These are phyloP conservation scores for Daboia siamensis DNA, from an alignment of 2,113 vertebrate genomes.

Conservation along the genomic window DNA sequence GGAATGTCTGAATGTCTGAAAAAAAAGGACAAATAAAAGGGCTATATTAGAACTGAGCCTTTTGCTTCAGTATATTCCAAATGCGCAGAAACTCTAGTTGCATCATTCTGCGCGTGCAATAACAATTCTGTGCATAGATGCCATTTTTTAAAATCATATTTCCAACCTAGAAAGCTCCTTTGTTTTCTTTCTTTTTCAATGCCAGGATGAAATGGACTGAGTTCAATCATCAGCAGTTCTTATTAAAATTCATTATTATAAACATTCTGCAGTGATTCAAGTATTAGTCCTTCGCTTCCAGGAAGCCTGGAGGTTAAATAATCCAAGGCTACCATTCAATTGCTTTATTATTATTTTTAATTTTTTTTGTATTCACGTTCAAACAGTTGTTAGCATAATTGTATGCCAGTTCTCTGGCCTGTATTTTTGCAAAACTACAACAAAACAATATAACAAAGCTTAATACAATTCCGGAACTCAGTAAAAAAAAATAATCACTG, in stretches of 20 bases:
- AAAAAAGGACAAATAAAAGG: not conserved
- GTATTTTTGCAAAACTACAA: constrained; percentile 48
- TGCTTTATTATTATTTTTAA: constrained; percentile 40
- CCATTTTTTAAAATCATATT: constrained; percentile 6
- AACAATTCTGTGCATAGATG: not conserved
- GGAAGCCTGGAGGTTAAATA: constrained; percentile 43
- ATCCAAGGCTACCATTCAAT: constrained; percentile 38
- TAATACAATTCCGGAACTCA: constrained; percentile 40
- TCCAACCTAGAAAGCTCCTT: not conserved
- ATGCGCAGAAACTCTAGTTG: not conserved
- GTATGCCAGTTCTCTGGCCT: constrained; percentile 39
- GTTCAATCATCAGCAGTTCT: not conserved
- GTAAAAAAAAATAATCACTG: constrained; percentile 6
- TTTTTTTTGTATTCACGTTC: constrained; percentile 40
- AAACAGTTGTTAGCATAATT: constrained; percentile 34
- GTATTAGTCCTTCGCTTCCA: constrained; percentile 44
- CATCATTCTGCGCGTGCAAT: not conserved
- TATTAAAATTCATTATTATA: constrained; percentile 1
- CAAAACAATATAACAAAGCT: constrained; percentile 40
- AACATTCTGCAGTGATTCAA: not conserved
- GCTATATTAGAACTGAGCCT: not conserved
- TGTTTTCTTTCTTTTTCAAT: not conserved
- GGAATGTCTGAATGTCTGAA: not conserved
- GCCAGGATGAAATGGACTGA: not conserved
- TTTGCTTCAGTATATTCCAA: not conserved